phyloP scores from a whole-genome alignment of 2,113 vertebrate genomes.

The Albula goreensis region DNA sequence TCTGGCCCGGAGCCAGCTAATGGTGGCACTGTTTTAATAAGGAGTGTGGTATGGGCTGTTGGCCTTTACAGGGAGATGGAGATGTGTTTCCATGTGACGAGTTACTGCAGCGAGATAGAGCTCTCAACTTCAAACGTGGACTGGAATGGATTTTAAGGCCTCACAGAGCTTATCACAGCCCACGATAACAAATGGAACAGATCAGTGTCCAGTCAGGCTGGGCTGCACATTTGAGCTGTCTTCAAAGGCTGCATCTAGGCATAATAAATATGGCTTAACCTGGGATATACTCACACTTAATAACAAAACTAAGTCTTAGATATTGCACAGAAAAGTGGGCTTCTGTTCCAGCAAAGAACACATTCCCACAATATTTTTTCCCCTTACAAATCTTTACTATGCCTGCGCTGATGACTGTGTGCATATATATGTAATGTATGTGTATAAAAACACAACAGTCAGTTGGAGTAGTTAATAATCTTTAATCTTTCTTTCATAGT shows the following conservation, averaged over 20 bases:
- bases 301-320: not conserved
- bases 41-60: not conserved
- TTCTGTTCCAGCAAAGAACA: not conserved
- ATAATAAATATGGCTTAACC: slow-evolving; percentile 16
- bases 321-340: not conserved
- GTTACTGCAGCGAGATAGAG: slow-evolving; percentile 2
- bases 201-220: slow-evolving; percentile 24
- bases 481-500: not conserved
- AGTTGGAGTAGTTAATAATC: not conserved
- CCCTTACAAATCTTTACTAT: not conserved
- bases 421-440: not conserved
- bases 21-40: slow-evolving; percentile 25
- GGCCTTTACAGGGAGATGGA: not conserved
- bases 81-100: slow-evolving; percentile 5
- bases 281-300: not conserved
- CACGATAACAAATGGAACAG: slow-evolving; percentile 40
- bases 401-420: not conserved
- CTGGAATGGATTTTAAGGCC: slow-evolving; percentile 16
- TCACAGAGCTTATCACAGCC: slow-evolving; percentile 30
- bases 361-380: not conserved
- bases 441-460: not conserved
- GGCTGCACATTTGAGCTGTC: not conserved
- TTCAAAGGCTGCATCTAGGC: slow-evolving; percentile 29
- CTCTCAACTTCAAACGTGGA: slow-evolving; percentile 32
- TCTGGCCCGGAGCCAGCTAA: slow-evolving; percentile 12